Evolutionary conservation across 2,797 vertebrate genomes (phyloP).

Genomic region (Smutsia gigantea): DNA sequence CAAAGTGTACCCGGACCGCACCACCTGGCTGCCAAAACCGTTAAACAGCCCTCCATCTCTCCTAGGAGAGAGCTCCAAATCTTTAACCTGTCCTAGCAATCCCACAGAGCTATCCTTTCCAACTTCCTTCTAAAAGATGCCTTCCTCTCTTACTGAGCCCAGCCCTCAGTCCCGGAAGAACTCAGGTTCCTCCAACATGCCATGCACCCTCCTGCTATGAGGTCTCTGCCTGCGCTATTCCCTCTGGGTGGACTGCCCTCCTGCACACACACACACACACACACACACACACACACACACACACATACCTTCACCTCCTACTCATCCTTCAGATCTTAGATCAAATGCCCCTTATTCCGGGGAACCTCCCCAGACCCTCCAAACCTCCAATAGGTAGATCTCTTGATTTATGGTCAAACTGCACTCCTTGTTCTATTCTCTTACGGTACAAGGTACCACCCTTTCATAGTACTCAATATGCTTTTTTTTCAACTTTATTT

Average conservation of each 20-base stretch:
- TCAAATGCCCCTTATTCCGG: not conserved
- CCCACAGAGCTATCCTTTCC: not conserved
- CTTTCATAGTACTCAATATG: not conserved
- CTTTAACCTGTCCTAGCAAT: not conserved
- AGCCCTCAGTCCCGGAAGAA: too few relatives aligned
- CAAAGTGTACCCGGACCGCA: fast-evolving
- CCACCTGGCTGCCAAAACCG: not conserved
- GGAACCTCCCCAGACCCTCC: not conserved
- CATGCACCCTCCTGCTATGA: not conserved
- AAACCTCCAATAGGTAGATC: not conserved
- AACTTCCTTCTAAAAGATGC: not conserved
- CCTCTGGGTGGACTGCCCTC: not conserved
- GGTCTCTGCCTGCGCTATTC: not conserved
- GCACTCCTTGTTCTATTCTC: fast-evolving
- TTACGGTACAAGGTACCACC: fast-evolving
- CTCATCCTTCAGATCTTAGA: not conserved
- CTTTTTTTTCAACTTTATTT: not conserved
- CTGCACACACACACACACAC: not conserved
- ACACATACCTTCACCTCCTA: not conserved
- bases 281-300: not conserved
- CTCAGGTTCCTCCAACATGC: not conserved
- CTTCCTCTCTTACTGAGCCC: not conserved
- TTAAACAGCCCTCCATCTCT: not conserved
- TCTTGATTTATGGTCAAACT: not conserved
- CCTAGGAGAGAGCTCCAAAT: not conserved